phyloP scores from a whole-genome alignment of 2,888 invertebrate genomes.

The Antheraea yamamai region DNA sequence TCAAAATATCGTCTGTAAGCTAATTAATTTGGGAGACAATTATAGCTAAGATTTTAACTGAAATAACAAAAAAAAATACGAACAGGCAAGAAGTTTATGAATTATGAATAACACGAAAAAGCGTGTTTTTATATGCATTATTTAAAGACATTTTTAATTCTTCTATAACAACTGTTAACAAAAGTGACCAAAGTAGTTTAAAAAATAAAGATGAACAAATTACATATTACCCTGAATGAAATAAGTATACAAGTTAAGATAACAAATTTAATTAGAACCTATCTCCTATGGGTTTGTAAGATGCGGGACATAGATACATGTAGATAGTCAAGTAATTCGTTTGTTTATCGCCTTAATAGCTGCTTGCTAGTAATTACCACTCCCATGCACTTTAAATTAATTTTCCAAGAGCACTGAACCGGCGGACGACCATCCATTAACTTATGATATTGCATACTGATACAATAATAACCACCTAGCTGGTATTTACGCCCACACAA shows the following conservation, averaged over 20 bases:
- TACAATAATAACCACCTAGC: conserved; percentile 55
- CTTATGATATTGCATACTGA: conserved; percentile 61
- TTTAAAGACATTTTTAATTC: not conserved
- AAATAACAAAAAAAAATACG: not conserved
- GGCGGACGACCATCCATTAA: conserved; percentile 58
- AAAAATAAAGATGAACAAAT: not conserved
- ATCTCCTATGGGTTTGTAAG: not conserved
- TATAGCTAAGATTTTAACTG: not conserved
- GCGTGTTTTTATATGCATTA: not conserved
- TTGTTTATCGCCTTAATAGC: conserved; percentile 67
- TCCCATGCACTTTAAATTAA: conserved; percentile 77
- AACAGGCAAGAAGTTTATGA: not conserved
- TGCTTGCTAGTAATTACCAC: conserved; percentile 67
- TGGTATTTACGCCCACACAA: conserved; percentile 29
- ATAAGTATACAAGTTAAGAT: not conserved
- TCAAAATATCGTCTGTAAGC: not conserved
- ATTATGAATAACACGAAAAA: not conserved
- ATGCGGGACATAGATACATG: conserved; percentile 44
- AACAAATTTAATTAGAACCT: not conserved
- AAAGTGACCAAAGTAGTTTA: not conserved
- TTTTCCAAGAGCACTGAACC: conserved; percentile 66
- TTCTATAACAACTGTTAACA: not conserved
- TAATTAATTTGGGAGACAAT: not conserved
- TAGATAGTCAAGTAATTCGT: conserved; percentile 61
- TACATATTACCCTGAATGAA: not conserved